Evolutionary conservation across 2,797 vertebrate species (phyloP).

Genomic region (Gymnoscopelus microlampas): DNA sequence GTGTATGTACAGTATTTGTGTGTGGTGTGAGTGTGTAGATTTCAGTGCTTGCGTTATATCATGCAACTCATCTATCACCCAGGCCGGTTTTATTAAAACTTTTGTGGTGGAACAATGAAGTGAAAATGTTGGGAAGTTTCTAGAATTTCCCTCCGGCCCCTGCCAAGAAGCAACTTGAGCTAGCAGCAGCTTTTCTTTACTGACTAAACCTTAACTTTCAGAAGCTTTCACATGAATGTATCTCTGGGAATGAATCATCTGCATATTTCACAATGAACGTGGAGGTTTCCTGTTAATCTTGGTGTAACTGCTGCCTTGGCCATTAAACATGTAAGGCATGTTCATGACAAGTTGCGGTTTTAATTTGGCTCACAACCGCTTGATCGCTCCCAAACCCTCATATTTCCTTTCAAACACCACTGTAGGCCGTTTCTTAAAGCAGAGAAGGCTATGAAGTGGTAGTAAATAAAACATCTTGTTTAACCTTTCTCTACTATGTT

Average conservation of each 20-base stretch:
- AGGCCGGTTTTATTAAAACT: constrained; percentile 8
- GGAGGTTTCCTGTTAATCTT: too few species aligned
- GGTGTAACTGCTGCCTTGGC: too few species aligned
- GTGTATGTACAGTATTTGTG: neutral
- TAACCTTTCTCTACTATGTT: too few species aligned
- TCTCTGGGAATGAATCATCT: constrained; percentile 44
- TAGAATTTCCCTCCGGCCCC: constrained; percentile 49
- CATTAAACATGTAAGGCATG: too few species aligned
- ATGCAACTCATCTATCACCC: constrained; percentile 4
- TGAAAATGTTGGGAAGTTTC: constrained; percentile 31
- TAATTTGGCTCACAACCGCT: too few species aligned
- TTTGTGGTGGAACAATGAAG: constrained; percentile 29
- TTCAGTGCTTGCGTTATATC: constrained; percentile 1
- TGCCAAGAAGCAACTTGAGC: constrained; percentile 48
- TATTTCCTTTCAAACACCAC: too few species aligned
- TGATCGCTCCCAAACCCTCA: too few species aligned
- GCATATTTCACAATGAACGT: constrained; percentile 2
- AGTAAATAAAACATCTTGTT: too few species aligned
- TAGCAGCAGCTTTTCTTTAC: constrained; percentile 29
- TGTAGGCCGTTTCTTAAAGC: too few species aligned
- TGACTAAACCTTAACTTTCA: constrained; percentile 26
- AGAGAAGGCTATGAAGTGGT: too few species aligned
- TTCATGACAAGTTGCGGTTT: too few species aligned
- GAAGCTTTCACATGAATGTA: constrained; percentile 25
- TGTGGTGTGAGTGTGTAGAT: neutral